Conservation (phyloP, 2,797 vertebrate species). For the Lateolabrax maculatus region DNA sequence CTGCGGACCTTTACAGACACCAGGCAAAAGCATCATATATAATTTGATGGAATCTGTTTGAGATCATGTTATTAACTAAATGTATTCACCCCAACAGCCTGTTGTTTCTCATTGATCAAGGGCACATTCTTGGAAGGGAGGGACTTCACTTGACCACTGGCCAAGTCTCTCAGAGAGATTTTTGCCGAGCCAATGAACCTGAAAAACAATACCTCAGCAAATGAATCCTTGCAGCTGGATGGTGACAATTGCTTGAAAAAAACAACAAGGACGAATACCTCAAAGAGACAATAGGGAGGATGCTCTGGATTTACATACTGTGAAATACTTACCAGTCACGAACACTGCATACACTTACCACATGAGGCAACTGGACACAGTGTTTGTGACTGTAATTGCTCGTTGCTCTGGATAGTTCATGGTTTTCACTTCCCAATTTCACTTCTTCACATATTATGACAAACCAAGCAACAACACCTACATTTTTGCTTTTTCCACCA, state of each 20-base stretch:
- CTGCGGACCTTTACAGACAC: background rate
- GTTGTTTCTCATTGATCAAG: constrained; percentile 91
- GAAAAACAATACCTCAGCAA: constrained; percentile 62
- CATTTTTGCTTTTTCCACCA: background rate
- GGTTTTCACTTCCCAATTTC: constrained; percentile 69
- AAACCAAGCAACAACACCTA: background rate
- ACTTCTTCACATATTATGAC: constrained; percentile 53
- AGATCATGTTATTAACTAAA: background rate
- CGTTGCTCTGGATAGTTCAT: background rate
- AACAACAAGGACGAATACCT: background rate
- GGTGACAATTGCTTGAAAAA: background rate
- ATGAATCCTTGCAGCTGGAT: background rate
- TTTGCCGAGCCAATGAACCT: constrained; percentile 94
- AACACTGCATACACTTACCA: too few relatives aligned
- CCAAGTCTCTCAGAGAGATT: constrained; percentile 89
- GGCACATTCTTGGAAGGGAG: constrained; percentile 89
- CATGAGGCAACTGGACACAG: background rate
- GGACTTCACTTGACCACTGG: constrained; percentile 88
- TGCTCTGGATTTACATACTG: background rate
- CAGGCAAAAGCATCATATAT: background rate
- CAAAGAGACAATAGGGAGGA: background rate
- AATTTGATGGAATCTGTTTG: background rate
- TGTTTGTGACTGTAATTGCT: background rate
- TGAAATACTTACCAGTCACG: background rate
- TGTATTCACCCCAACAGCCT: constrained; percentile 89